phyloP scores from a whole-genome alignment of 2,888 invertebrate species.

The Chesias legatella region DNA sequence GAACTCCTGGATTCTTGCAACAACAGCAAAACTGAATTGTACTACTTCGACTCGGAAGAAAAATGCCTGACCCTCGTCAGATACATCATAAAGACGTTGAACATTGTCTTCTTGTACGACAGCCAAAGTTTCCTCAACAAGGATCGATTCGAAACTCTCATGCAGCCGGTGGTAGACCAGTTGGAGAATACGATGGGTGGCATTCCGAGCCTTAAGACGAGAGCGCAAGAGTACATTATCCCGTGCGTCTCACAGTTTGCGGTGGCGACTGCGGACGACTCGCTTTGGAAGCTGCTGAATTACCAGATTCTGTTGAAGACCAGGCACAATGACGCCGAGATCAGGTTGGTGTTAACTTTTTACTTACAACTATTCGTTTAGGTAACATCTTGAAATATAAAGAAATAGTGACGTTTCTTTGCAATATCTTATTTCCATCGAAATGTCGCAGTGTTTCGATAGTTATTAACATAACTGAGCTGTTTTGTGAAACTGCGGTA shows the following conservation, averaged over 20 bases:
- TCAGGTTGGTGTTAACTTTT: slow-evolving; percentile 63
- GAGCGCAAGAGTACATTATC: slow-evolving; percentile 83
- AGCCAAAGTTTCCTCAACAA: slow-evolving; percentile 91
- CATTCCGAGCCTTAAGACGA: slow-evolving; percentile 78
- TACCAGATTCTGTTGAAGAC: slow-evolving; percentile 95
- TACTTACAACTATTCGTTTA: too few species aligned
- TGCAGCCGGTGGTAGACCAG: slow-evolving; percentile 94
- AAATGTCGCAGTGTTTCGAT: too few species aligned
- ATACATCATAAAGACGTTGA: slow-evolving; percentile 87
- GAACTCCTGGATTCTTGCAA: slow-evolving; percentile 86
- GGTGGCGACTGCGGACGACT: slow-evolving; percentile 90
- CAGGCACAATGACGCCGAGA: slow-evolving; percentile 86
- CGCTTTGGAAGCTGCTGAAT: slow-evolving; percentile 93
- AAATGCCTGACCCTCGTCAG: slow-evolving; percentile 83
- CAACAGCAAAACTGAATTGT: slow-evolving; percentile 72
- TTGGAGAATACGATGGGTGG: slow-evolving; percentile 87
- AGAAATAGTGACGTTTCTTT: too few species aligned
- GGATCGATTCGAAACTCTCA: slow-evolving; percentile 90
- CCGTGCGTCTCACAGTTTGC: slow-evolving; percentile 92
- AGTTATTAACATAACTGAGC: too few species aligned
- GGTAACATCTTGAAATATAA: too few species aligned
- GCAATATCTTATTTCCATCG: too few species aligned
- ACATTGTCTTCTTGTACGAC: slow-evolving; percentile 90
- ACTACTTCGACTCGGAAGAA: slow-evolving; percentile 76
- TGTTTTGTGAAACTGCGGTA: too few species aligned